Evolutionary conservation across 2,797 vertebrate species (phyloP).

Genomic region (Gouania willdenowi): DNA sequence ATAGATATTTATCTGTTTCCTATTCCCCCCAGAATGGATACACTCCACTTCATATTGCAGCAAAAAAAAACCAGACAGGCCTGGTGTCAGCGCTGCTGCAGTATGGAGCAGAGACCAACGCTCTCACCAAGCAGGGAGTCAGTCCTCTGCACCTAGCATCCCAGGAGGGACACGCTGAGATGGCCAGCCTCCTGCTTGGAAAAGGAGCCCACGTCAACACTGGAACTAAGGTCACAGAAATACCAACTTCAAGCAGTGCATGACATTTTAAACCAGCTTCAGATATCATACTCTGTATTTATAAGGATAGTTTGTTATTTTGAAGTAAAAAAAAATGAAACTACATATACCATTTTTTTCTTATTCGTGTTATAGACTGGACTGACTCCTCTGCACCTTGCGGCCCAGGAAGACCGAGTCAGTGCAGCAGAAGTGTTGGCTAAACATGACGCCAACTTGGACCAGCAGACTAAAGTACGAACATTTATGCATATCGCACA

Average conservation of each 20-base stretch:
- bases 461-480: slow-evolving; percentile 93
- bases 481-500: background rate
- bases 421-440: slow-evolving; percentile 85
- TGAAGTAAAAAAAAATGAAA: background rate
- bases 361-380: slow-evolving; percentile 76
- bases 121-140: slow-evolving; percentile 92
- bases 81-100: slow-evolving; percentile 84
- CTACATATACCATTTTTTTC: no score
- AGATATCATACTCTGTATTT: no score
- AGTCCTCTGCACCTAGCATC: slow-evolving; percentile 93
- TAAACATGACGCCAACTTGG: slow-evolving; percentile 85
- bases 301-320: background rate
- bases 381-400: slow-evolving; percentile 88
- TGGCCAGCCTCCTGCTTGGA: slow-evolving; percentile 87
- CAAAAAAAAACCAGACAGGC: slow-evolving; percentile 93
- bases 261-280: background rate
- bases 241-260: background rate
- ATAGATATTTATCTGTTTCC: background rate
- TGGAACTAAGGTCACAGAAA: slow-evolving; percentile 86
- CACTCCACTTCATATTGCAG: slow-evolving; percentile 93
- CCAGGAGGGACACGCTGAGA: slow-evolving; percentile 94
- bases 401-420: slow-evolving; percentile 94
- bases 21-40: slow-evolving; percentile 84
- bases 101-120: slow-evolving; percentile 88
- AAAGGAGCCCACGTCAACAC: slow-evolving; percentile 87